These are phyloP conservation scores for Dasyurus viverrinus DNA, from an alignment of 2,113 vertebrate species.

Conservation along the genomic window DNA sequence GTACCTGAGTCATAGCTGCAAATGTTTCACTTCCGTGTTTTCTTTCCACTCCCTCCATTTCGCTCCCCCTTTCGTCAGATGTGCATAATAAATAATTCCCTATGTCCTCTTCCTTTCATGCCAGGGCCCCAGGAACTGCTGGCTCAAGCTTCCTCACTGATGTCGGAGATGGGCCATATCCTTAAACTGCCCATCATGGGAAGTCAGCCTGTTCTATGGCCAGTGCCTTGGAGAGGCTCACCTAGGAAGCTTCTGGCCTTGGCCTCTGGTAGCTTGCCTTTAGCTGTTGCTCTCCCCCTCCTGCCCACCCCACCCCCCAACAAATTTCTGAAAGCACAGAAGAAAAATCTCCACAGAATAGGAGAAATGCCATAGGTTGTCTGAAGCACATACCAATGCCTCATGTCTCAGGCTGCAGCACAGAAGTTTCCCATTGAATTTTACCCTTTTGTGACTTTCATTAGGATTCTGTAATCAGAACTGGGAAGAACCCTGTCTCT, in stretches of 20 bases:
- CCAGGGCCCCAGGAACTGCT: neutral
- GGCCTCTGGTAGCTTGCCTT: neutral
- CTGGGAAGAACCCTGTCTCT: neutral
- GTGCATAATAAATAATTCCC: constrained; percentile 49
- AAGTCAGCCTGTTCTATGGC: neutral
- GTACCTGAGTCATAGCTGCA: constrained; percentile 51
- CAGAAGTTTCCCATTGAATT: neutral
- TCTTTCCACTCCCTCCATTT: constrained; percentile 40
- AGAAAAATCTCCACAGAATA: neutral
- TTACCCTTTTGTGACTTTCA: neutral
- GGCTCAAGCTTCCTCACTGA: neutral
- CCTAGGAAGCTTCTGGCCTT: neutral
- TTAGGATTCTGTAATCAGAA: neutral
- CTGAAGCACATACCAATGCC: neutral
- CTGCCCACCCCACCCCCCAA: neutral
- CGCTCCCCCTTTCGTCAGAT: constrained; percentile 46
- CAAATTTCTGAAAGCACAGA: neutral
- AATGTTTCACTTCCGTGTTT: constrained; percentile 50
- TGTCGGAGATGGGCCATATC: neutral
- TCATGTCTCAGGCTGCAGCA: neutral
- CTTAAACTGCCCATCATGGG: neutral
- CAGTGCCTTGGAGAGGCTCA: neutral
- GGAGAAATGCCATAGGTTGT: constrained; percentile 9
- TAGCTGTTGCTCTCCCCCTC: neutral
- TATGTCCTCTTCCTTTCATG: neutral